These are phyloP conservation scores for Seriola quinqueradiata DNA, from an alignment of 2,113 vertebrate genomes.

Conservation along the genomic window DNA sequence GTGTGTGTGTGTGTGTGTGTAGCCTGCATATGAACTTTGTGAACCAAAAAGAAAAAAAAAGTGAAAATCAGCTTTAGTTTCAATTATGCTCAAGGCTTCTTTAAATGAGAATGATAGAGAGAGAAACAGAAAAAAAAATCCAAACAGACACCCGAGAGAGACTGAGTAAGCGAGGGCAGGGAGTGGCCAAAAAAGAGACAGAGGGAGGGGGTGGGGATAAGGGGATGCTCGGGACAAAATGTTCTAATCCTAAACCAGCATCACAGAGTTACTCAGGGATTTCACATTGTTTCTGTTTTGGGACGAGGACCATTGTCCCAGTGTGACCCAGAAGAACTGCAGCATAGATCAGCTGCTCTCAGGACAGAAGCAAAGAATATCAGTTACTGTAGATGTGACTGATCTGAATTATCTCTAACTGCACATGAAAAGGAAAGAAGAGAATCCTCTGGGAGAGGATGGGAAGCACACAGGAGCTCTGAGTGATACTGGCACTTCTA, in stretches of 20 bases:
- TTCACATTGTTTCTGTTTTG: slow-evolving; percentile 58
- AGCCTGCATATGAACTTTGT: background rate
- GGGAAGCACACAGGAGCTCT: slow-evolving; percentile 1
- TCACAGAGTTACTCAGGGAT: slow-evolving; percentile 49
- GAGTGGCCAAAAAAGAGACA: slow-evolving; percentile 27
- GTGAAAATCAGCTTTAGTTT: slow-evolving; percentile 5
- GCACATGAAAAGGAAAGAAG: slow-evolving; percentile 2
- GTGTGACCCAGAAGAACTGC: slow-evolving; percentile 36
- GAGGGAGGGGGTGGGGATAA: slow-evolving; percentile 28
- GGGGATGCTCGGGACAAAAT: slow-evolving; percentile 72
- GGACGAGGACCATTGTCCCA: slow-evolving; percentile 28
- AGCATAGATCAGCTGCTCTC: slow-evolving; percentile 41
- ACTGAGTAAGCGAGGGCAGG: slow-evolving; percentile 6
- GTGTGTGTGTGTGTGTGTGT: too few relatives aligned
- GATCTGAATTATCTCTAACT: background rate
- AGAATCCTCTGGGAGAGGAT: slow-evolving; percentile 23
- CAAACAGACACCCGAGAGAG: background rate
- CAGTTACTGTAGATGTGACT: slow-evolving; percentile 17
- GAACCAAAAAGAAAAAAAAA: background rate
- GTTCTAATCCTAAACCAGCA: slow-evolving; percentile 66
- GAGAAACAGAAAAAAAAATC: background rate
- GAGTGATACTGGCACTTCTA: background rate
- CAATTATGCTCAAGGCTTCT: background rate
- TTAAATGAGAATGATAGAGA: slow-evolving; percentile 20
- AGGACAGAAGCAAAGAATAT: slow-evolving; percentile 8